phyloP scores from a whole-genome alignment of 1,140 invertebrate genomes.

The Drosophila tani region DNA sequence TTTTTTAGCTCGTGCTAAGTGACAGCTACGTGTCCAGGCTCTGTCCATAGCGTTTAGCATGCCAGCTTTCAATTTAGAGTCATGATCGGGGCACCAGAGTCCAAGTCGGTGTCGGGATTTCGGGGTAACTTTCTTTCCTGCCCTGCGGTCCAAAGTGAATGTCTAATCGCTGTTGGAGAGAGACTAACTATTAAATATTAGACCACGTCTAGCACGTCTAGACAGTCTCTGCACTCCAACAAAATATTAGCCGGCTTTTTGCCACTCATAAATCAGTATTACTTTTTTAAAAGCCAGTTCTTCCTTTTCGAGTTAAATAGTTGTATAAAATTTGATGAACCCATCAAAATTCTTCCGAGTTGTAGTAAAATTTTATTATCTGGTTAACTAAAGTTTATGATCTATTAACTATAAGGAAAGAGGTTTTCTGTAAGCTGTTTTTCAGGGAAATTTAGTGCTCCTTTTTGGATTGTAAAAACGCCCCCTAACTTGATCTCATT shows the following conservation, averaged over 20 bases:
- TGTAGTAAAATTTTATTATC: neutral
- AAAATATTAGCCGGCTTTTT: neutral
- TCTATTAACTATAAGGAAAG: neutral
- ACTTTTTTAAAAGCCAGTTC: neutral
- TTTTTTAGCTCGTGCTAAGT: slow-evolving; percentile 34
- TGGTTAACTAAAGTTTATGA: neutral
- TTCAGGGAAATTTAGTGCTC: neutral
- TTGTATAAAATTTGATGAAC: too few relatives aligned
- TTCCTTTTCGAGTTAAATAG: neutral
- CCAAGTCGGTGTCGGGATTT: slow-evolving; percentile 21
- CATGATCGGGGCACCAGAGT: slow-evolving; percentile 43
- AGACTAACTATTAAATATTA: slow-evolving; percentile 48
- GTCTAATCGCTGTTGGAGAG: slow-evolving; percentile 53
- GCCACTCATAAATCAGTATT: slow-evolving; percentile 4
- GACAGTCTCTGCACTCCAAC: slow-evolving; percentile 42
- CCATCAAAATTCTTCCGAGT: neutral
- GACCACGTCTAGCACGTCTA: slow-evolving; percentile 48
- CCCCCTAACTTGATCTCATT: neutral
- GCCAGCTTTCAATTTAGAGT: slow-evolving; percentile 73
- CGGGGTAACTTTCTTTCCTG: slow-evolving; percentile 68
- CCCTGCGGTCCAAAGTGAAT: slow-evolving; percentile 72
- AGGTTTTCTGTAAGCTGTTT: neutral
- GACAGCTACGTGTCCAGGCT: slow-evolving; percentile 44
- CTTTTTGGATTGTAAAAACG: neutral
- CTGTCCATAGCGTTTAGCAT: slow-evolving; percentile 64